Base-by-base conservation (phyloP, 2,797 vertebrate species). In the Echiichthys vipera region DNA sequence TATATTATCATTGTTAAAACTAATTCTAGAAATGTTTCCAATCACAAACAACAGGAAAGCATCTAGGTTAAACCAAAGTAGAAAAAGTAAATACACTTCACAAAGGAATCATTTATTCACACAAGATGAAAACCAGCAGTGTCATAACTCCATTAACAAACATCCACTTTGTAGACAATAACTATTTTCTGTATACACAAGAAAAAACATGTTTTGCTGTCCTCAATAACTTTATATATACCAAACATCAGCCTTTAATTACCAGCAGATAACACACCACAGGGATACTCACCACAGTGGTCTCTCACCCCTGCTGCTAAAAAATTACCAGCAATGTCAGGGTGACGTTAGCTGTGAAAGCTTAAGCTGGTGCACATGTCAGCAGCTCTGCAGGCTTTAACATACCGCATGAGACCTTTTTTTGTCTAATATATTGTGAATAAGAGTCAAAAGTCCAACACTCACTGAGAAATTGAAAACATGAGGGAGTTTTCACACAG, bases 381-480 rank as follows among this genome's bases (percentile, higher is more conserved):
- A 83, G 81, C 76, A 78, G 61, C 78, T 84, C 78, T 10, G 39
- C 65, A 77, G 77, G 84, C 65, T 77, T 77, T 7, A 70, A 78
- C 71, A 64, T 34, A 78, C 49, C 39, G 10, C 68, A 71, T 43
- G 25, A 71, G 51, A 72, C 70, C 75, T 79, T 57, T 74, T 57
- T 45, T 36, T 70, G 74, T 69, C 63, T 84, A 86, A 78, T 57
- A 51, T 40, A 58, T 72, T 80, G 78, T 71, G 72, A 70, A 80
- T 80, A 75, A 42, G 84, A 89, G 87, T 90, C 84, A 88, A 86
- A 89, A 89, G 87, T 88, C 81, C 82, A 84, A 65, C 56, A 36
- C 77, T 62, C 47, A 49, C 57, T 45, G 47, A 77, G 79, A 88
- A 84, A 89, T 87, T 81, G 57, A 85, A 91, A 89, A 88, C 90